phyloP scores from a whole-genome alignment of 2,113 vertebrate genomes.

The Pluvianellus socialis region DNA sequence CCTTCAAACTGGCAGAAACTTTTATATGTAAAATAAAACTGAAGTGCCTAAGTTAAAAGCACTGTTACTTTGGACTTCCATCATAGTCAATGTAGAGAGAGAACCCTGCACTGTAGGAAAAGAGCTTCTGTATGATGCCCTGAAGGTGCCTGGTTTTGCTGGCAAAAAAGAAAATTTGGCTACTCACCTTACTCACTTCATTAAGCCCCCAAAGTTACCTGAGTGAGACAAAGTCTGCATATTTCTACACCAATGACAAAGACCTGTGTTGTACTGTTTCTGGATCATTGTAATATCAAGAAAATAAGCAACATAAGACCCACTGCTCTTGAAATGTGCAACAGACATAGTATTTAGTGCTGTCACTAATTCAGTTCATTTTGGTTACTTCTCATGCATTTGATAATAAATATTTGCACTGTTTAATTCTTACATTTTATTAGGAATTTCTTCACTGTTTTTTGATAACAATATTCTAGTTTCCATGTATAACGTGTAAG shows the following conservation, averaged over 20 bases:
- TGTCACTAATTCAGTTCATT: background rate
- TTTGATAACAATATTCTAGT: background rate
- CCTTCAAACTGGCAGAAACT: background rate
- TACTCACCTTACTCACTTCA: background rate
- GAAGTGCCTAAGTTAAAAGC: background rate
- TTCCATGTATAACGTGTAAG: background rate
- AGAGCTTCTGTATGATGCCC: background rate
- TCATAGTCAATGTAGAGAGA: fast-evolving
- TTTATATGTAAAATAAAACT: background rate
- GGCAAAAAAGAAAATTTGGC: background rate
- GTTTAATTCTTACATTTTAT: background rate
- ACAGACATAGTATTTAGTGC: background rate
- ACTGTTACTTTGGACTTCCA: background rate
- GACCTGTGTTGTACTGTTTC: background rate
- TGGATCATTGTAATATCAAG: background rate
- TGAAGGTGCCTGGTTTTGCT: background rate
- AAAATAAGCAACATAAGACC: background rate
- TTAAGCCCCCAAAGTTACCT: fast-evolving
- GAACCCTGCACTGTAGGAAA: background rate
- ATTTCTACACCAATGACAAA: background rate
- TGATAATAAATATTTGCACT: background rate
- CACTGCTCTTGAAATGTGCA: background rate
- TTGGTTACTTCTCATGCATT: background rate
- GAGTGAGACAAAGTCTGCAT: background rate
- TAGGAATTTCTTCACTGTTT: background rate